A percentile compares a stretch with the other conserved stretches of the same genome.
phyloP scores from a whole-genome alignment of 2,113 vertebrate genomes.

The Pampusana beccarii region DNA sequence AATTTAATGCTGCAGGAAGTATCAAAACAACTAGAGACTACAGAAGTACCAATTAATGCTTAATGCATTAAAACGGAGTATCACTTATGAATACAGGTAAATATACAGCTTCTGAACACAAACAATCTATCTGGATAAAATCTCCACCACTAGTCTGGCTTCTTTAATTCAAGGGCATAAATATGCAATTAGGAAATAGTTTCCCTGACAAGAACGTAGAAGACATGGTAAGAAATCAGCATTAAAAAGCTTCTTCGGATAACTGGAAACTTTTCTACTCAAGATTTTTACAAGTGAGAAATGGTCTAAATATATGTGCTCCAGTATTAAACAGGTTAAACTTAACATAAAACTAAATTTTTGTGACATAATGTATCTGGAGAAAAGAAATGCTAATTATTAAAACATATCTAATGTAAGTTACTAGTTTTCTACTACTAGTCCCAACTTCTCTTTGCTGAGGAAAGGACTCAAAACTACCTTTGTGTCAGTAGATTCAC shows the following conservation, averaged over 20 bases:
- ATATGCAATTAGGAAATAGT: background rate
- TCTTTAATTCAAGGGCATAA: background rate
- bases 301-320: background rate
- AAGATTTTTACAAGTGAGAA: background rate
- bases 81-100: background rate
- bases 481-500: background rate
- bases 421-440: background rate
- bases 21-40: background rate
- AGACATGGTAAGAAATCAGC: background rate
- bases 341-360: background rate
- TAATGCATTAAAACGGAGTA: background rate
- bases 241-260: background rate
- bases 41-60: background rate
- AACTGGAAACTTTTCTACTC: background rate
- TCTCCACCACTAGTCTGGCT: background rate
- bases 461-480: background rate
- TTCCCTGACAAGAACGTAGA: background rate
- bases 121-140: background rate
- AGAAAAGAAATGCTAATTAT: background rate
- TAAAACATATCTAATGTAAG: background rate
- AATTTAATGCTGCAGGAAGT: background rate
- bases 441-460: background rate
- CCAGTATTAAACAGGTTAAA: background rate
- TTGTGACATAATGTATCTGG: background rate
- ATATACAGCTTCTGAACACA: background rate